phyloP scores from a whole-genome alignment of 2,888 invertebrate species.

The Brachyptera putata region DNA sequence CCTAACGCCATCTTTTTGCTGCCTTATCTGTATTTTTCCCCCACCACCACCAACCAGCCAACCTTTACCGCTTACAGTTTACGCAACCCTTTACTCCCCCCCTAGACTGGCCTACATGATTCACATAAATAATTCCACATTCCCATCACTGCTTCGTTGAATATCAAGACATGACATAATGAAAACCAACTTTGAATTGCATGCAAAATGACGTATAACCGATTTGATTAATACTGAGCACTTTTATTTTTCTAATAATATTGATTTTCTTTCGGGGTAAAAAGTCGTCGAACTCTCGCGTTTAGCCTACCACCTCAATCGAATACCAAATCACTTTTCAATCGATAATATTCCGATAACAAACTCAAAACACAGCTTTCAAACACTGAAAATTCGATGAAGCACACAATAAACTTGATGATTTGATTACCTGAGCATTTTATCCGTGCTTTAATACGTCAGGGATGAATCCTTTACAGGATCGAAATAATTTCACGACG shows the following conservation, averaged over 20 bases:
- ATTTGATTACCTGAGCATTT: slow-evolving; percentile 30
- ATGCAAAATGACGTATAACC: too few species aligned
- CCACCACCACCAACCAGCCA: slow-evolving; percentile 28
- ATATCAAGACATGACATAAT: too few species aligned
- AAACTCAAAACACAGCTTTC: neutral
- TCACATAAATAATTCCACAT: slow-evolving; percentile 9
- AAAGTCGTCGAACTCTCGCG: slow-evolving; percentile 33
- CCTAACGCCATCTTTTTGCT: slow-evolving; percentile 32
- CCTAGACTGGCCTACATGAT: slow-evolving; percentile 28
- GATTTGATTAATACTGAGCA: too few species aligned
- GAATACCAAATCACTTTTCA: slow-evolving; percentile 26
- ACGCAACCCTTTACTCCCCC: slow-evolving; percentile 32
- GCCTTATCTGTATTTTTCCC: slow-evolving; percentile 30
- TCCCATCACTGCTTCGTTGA: slow-evolving; percentile 15
- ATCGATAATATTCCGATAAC: slow-evolving; percentile 29
- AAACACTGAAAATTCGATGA: neutral
- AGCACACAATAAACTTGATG: neutral
- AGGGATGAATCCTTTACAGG: slow-evolving; percentile 31
- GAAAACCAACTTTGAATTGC: too few species aligned
- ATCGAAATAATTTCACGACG: slow-evolving; percentile 31
- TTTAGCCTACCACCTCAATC: slow-evolving; percentile 29
- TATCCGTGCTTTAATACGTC: slow-evolving; percentile 25
- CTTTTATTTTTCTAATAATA: too few species aligned
- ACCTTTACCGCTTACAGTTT: slow-evolving; percentile 24
- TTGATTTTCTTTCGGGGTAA: slow-evolving; percentile 30